phyloP scores from a whole-genome alignment of 1,140 invertebrate species.

The Drosophila tani region DNA sequence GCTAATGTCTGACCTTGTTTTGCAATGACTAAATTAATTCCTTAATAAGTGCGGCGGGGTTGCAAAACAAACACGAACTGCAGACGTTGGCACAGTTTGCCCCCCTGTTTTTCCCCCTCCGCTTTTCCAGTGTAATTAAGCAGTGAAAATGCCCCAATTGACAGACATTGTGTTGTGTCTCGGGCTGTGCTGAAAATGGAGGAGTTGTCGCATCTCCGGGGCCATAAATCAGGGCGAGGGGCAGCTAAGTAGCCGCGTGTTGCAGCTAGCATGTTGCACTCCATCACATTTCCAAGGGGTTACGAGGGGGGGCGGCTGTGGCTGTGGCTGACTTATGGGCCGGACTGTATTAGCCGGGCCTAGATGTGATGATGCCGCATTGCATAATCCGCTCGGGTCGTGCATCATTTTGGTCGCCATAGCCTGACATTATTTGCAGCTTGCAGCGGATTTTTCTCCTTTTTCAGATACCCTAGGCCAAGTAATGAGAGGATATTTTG shows the following conservation, averaged over 20 bases:
- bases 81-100: slow-evolving; percentile 65
- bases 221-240: slow-evolving; percentile 67
- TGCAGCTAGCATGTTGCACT: slow-evolving; percentile 61
- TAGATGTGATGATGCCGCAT: slow-evolving; percentile 63
- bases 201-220: slow-evolving; percentile 60
- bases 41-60: slow-evolving; percentile 73
- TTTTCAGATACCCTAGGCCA: slow-evolving; percentile 12
- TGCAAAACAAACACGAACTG: slow-evolving; percentile 72
- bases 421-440: slow-evolving; percentile 73
- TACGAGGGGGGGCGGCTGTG: background rate
- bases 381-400: slow-evolving; percentile 69
- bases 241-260: slow-evolving; percentile 71
- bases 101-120: background rate
- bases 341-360: slow-evolving; percentile 57
- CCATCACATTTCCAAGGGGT: slow-evolving; percentile 30
- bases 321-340: slow-evolving; percentile 68
- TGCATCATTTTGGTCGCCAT: slow-evolving; percentile 75
- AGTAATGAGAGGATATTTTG: background rate
- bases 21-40: slow-evolving; percentile 83
- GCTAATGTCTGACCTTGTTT: slow-evolving; percentile 84
- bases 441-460: slow-evolving; percentile 51
- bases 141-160: slow-evolving; percentile 75
- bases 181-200: slow-evolving; percentile 33
- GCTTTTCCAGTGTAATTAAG: slow-evolving; percentile 60
- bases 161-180: slow-evolving; percentile 67